Conservation (phyloP, 2,888 invertebrate species). For the Bruchidius siliquastri region DNA sequence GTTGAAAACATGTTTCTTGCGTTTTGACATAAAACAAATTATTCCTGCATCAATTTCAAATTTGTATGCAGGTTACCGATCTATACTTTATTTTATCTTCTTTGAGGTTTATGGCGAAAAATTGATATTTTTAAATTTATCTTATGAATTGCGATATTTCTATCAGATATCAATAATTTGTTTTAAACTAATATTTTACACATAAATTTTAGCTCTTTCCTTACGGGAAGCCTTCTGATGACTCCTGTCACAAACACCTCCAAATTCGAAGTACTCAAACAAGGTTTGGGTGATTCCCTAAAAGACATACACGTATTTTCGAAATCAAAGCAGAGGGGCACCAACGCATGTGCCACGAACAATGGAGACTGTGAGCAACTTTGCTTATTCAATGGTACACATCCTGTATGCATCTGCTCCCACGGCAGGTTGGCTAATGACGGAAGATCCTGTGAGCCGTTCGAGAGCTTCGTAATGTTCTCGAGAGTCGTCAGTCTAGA, state of each 20-base stretch:
- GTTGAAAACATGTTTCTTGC: no score
- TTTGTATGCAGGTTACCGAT: no score
- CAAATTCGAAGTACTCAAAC: slow-evolving; percentile 52
- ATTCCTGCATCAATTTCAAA: no score
- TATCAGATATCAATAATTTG: no score
- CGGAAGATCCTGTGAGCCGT: slow-evolving; percentile 66
- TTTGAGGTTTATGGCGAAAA: no score
- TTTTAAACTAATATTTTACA: no score
- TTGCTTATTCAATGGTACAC: slow-evolving; percentile 66
- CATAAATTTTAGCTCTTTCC: slow-evolving; percentile 46
- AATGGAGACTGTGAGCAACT: slow-evolving; percentile 76
- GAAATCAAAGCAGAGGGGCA: slow-evolving; percentile 51
- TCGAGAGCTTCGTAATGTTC: slow-evolving; percentile 78
- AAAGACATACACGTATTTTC: slow-evolving; percentile 66
- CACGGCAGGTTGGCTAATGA: slow-evolving; percentile 70
- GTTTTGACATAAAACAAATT: no score
- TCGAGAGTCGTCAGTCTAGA: slow-evolving; percentile 78
- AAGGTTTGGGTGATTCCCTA: slow-evolving; percentile 60
- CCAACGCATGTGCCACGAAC: slow-evolving; percentile 59
- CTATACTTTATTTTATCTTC: no score
- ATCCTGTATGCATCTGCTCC: slow-evolving; percentile 73
- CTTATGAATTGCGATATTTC: no score
- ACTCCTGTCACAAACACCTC: slow-evolving; percentile 60
- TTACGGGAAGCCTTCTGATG: slow-evolving; percentile 61
- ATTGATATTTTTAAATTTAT: no score